Evolutionary conservation across 2,113 vertebrate species (phyloP), one percentile per base, ranked within the genome.

Genomic region (Brachyhypopomus occidentalis): DNA sequence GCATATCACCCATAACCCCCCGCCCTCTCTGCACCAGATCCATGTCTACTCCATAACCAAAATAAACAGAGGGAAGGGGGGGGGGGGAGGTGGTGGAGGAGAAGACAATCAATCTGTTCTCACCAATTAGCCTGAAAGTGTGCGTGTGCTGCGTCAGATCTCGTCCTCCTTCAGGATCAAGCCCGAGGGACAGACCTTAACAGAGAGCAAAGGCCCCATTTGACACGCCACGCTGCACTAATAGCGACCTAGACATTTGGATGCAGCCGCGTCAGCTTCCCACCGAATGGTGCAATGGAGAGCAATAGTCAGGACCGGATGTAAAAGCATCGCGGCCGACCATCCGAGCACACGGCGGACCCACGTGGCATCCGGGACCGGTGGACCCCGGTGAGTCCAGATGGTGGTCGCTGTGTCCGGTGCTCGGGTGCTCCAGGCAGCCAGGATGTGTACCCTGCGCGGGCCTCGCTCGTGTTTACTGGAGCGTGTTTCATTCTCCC

Each of bases 401-500:
- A 48, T 9, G 41, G 4, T 9, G 41, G 41, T 48, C 41, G 11
- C 5, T 9, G 9, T 9, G 1, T 6, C 36, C 36, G 3, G 3
- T 38, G 36, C 3, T 38, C 36, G 36, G 36, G 3, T 6, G 6
- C 71, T 82, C 30, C 72, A 59, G 77, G 62, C 63, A 48, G 22
- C 82, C n/a, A 52, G 73, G 36, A 20, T 55, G 79, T 60, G 41
- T 63, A 71, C 48, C 56, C 75, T 73, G 77, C 67, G 78, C 67
- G 70, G 38, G 56, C 69, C 71, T 27, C 41, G 75, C 71, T 79
- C 70, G 78, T 52, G 38, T 59, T 71, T 72, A 79, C 73, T 77
- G 75, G 73, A 80, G 86, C 82, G 84, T 58, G 56, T 81, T 88
- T 87, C 74, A 87, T 87, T 87, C 84, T 79, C 79, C 83, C 86